Conservation (phyloP, 2,113 vertebrate genomes). For the Dryoscopus gambensis region DNA sequence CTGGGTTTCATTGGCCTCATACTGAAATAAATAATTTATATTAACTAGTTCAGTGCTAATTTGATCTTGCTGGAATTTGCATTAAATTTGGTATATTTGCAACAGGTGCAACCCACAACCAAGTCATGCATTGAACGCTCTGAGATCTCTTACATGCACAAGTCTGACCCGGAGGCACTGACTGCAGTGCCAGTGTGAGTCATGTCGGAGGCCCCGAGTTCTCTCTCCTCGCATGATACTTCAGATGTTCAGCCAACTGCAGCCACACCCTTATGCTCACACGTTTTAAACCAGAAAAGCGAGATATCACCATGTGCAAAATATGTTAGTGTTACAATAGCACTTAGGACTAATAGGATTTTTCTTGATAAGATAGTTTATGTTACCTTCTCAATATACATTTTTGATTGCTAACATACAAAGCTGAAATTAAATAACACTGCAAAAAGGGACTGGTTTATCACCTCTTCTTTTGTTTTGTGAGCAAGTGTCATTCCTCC, state of each 20-base stretch:
- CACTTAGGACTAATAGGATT: neutral
- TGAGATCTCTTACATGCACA: neutral
- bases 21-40: neutral
- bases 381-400: neutral
- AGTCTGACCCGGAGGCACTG: neutral
- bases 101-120: neutral
- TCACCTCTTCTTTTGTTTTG: neutral
- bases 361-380: neutral
- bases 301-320: neutral
- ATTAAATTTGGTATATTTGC: neutral
- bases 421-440: neutral
- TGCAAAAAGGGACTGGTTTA: neutral
- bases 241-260: slow-evolving; percentile 1
- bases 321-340: neutral
- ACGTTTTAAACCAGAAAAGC: neutral
- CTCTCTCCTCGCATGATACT: neutral
- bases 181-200: neutral
- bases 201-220: neutral
- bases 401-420: neutral
- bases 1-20: neutral
- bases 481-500: neutral
- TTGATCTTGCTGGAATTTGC: neutral
- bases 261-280: neutral
- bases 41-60: neutral
- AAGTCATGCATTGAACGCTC: neutral